Base-by-base conservation (phyloP, 2,797 vertebrate genomes). In the Sebastes goodei region DNA sequence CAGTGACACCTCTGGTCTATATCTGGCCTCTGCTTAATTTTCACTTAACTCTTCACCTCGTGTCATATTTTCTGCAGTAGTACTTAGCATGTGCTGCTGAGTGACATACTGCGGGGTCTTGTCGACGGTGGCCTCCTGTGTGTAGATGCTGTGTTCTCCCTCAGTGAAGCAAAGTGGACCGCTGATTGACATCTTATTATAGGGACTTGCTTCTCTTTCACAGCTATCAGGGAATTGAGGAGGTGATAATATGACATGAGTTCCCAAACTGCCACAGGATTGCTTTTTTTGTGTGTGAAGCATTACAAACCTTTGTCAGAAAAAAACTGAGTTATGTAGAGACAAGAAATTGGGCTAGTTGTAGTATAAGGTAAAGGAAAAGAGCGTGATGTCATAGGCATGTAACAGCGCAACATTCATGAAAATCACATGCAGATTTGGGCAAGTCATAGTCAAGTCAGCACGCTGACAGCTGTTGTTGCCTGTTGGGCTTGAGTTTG, bases 141-240 rank as follows among this genome's bases (percentile, higher is more conserved):
- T 82, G 80, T 81, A 71, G 53, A 78, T 52, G 63, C 52, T 0
- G 23, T 76, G 77, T 75, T 78, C 68, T 86, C 75, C 69, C 76
- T 81, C 42, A 42, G 55, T 71, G 63, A 55, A 78, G 68, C 68
- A 77, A 78, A 89, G 75, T 60, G 63, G 70, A 63, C 53, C 1
- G 57, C 63, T 88, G 90, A 90, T 83, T 89, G 91, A 90, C 86
- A 10, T 87, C 79, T 84, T 89, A 89, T 91, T 89, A 91, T 64
- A 56, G 42, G 42, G 73, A 14, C 82, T 69, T 78, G 67, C 49
- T 63, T 86, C 73, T 75, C 33, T 86, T 71, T 87, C 84, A 90
- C 74, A 70, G 73, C 62, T 81, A 67, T 88, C 71, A 65, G 73
- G 67, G 55, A 81, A 78, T 68, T 62, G 83, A 83, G 32, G 75